Evolutionary conservation across 2,113 vertebrate species (phyloP).

Genomic region (Nothocercus nigrocapillus): DNA sequence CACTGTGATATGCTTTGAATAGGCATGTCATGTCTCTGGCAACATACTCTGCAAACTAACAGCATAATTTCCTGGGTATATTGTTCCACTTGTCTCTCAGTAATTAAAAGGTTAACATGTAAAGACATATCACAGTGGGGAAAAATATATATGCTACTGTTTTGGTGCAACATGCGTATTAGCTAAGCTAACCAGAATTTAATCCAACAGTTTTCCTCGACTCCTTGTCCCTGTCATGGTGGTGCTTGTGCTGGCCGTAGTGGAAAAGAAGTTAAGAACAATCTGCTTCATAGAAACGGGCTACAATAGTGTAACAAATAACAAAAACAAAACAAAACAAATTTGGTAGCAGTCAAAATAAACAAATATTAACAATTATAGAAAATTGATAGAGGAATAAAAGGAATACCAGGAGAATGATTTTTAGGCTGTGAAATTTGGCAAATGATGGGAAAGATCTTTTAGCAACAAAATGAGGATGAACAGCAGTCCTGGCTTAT

Average conservation of each 20-base stretch:
- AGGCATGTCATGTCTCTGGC: neutral
- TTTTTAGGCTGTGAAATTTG: neutral
- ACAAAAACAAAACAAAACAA: neutral
- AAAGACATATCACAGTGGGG: neutral
- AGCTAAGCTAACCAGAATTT: neutral
- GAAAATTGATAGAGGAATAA: neutral
- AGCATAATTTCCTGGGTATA: neutral
- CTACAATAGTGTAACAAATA: neutral
- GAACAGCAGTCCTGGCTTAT: neutral
- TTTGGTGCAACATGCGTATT: neutral
- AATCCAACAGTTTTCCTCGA: neutral
- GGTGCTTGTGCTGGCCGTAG: neutral
- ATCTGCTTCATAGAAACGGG: neutral
- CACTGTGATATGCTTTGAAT: neutral
- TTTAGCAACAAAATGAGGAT: neutral
- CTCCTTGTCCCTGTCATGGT: neutral
- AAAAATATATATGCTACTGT: neutral
- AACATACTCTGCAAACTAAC: neutral
- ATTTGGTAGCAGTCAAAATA: neutral
- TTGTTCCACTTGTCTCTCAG: neutral
- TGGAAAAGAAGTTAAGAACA: neutral
- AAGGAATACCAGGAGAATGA: neutral
- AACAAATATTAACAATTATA: neutral
- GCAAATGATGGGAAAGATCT: neutral
- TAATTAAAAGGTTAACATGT: neutral